These are phyloP conservation scores for Gymnoscelis rufifasciata DNA, from an alignment of 2,888 invertebrate species.

Conservation along the genomic window DNA sequence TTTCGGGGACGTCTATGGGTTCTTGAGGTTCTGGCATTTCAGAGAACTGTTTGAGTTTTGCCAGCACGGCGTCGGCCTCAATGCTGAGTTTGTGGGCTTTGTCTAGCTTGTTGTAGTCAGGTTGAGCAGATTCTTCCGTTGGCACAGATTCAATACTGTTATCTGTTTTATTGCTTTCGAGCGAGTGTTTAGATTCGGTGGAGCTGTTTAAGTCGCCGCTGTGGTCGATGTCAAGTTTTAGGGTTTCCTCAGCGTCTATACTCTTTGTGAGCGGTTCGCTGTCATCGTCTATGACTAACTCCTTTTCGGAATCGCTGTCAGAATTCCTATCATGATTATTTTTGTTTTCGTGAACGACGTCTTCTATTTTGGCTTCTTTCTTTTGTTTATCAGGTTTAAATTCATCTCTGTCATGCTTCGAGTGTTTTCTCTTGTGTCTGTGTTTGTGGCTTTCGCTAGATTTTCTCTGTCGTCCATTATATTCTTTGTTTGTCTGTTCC, in stretches of 20 bases:
- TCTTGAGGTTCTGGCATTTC: slow-evolving; percentile 47
- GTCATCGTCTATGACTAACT: slow-evolving; percentile 52
- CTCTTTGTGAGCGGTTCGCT: slow-evolving; percentile 27
- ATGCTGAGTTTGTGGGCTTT: slow-evolving; percentile 57
- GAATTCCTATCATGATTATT: slow-evolving; percentile 29
- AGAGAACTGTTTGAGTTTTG: slow-evolving; percentile 49
- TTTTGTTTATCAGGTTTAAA: slow-evolving; percentile 26
- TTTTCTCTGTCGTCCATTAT: slow-evolving; percentile 41
- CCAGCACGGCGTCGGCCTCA: slow-evolving; percentile 52
- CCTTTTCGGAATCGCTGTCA: slow-evolving; percentile 52
- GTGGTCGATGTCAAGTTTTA: slow-evolving; percentile 23
- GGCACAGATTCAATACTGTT: slow-evolving; percentile 8
- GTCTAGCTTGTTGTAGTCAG: slow-evolving; percentile 46
- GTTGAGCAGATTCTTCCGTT: no score
- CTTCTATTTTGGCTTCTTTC: slow-evolving; percentile 19
- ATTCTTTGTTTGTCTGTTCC: slow-evolving; percentile 13
- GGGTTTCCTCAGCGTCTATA: slow-evolving; percentile 32
- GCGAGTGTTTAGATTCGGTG: slow-evolving; percentile 17
- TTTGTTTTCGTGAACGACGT: slow-evolving; percentile 17
- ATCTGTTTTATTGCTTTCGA: slow-evolving; percentile 8
- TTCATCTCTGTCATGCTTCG: slow-evolving; percentile 27
- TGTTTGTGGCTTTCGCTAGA: slow-evolving; percentile 31
- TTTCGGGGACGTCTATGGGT: slow-evolving; percentile 30
- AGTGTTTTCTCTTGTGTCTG: slow-evolving; percentile 27
- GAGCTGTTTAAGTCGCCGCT: slow-evolving; percentile 16